Evolutionary conservation across 2,888 invertebrate genomes (phyloP), one percentile per base, ranked within the genome.

Genomic region (Apocheima hispidaria): DNA sequence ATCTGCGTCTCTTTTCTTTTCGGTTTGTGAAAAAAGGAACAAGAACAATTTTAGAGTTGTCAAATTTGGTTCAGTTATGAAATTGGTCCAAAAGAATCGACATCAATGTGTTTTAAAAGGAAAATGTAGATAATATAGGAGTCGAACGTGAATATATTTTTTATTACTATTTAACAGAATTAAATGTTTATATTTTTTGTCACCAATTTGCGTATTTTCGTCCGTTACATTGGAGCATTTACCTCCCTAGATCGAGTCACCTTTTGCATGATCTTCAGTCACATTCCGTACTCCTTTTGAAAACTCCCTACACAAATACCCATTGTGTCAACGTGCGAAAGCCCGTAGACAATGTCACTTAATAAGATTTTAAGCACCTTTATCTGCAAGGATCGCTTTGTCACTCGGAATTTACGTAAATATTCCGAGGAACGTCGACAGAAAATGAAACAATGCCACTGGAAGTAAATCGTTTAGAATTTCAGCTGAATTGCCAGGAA

Each of bases 341-440:
- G 28, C 57, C 43, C 48, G 60, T 30, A 60, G 52, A 66, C 63
- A 66, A 60, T 60, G 60, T 60, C 57, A 63, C 55, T 66, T 63
- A 66, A 66, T 57, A 60, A 63, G 66, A 63, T 66, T 60, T 52
- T 60, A 63, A 58, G 63, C 60, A 66, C 66, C 63, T 60, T 63
- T 66, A 63, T 66, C 60, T 60, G 63, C 38, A 44, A 57, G 58
- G 53, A 66, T 60, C 54, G 57, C 60, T 66, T 66, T 60, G 63
- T 66, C 66, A 58, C 48, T 57, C 40, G 50, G 54, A 58, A 63
- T 66, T 63, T 57, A 30, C 60, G 53, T 54, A 59, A 62, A 59
- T 52, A 65, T 62, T 50, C 46, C 14, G 43, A 49, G 30, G 54
- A 54, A 60, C 14, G 40, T 18, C 28, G 23, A 57, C 46, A 49